Base-by-base conservation (phyloP, 2,888 invertebrate species). In the Mantis religiosa region DNA sequence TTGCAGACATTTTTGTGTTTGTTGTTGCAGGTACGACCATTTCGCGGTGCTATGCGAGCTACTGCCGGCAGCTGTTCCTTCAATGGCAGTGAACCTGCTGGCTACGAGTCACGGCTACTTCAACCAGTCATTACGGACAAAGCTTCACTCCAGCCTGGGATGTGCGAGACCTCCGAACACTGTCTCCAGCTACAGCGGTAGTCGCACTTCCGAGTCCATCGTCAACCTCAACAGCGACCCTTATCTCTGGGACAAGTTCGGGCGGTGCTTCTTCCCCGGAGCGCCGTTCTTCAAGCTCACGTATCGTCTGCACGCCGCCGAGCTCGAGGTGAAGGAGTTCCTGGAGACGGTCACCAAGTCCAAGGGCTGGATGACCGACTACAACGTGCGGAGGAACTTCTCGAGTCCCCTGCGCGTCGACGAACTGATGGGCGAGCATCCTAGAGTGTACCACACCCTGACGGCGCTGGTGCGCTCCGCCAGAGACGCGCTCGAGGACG, bases 31-130 rank as follows among this genome's bases (percentile, higher is more conserved):
- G 27, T 96, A 96, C 91, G 96, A 96, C 92, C 96, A 96, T 92
- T 96, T 96, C 92, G 95, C 96, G 1, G 95, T 95, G 12, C 93
- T 96, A 8, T 96, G 96, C 91, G 96, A 96, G 92, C 92, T 96
- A 27, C 92, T 96, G 84, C 96, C 96, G 0, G 95, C 95, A 20
- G 94, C 95, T 0, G 93, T 96, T 88, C 96, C 96, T 12, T 95
- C 96, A 2, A 92, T 96, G 89, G 95, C 95, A 30, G 93, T 96
- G 1, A 94, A 94, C 30, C 92, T 96, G 71, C 92, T 95, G n/a
- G 95, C 95, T 0, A 94, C 94, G 0, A 94, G 94, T 3, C 94
- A 94, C 90, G 96, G 96, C 6, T 95, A 94, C 91, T 95, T 95
- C 91, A 95, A 95, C 91, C 93, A 94, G 91, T 93, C 94, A 90